Evolutionary conservation across 1,140 invertebrate genomes (phyloP), one percentile per base, ranked within the genome.

Genomic region (Trypoxylus dichotomus): DNA sequence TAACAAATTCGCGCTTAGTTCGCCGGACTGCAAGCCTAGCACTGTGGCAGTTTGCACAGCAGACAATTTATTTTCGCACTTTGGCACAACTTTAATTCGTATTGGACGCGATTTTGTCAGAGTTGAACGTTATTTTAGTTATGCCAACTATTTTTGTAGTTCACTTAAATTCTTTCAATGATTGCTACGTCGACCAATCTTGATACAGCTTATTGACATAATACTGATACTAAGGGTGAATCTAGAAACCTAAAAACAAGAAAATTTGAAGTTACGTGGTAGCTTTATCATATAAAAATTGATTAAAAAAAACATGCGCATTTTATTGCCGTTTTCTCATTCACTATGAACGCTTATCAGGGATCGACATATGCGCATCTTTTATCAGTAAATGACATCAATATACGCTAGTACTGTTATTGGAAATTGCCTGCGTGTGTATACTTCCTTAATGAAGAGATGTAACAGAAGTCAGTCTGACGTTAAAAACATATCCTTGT

Each of bases 61-160:
- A 37, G 37, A 32, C 72, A 74, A 74, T 74, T 74, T 74, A 74
- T 74, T 74, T 74, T 74, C 72, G 72, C 41, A 74, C 27, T 74
- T 74, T 74, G 72, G 72, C 72, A 74, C 29, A 21, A 43, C 41
- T 41, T 25, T 74, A 42, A 42, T 24, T 19, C 29, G 29, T 6
- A 41, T 42, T 74, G 72, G 72, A 32, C 72, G 41, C 72, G 29
- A 29, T 41, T 43, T 74, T 74, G 72, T 10, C 8, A 15, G n/a
- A 74, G 72, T n/a, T 19, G 72, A 41, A 74, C 15, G 72, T 7
- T 74, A 32, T 41, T 74, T 41, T 74, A 74, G 27, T 15, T 41
- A 74, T 74, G 19, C 41, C 27, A 15, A 74, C 13, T 74, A 43
- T 74, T 74, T 74, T 68, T 68, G 27, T 3, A 27, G 21, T 24